A percentile compares a stretch with the other conserved stretches of the same genome.
These are phyloP conservation scores for Pungitius pungitius DNA, from an alignment of 2,113 vertebrate genomes.

Conservation along the genomic window DNA sequence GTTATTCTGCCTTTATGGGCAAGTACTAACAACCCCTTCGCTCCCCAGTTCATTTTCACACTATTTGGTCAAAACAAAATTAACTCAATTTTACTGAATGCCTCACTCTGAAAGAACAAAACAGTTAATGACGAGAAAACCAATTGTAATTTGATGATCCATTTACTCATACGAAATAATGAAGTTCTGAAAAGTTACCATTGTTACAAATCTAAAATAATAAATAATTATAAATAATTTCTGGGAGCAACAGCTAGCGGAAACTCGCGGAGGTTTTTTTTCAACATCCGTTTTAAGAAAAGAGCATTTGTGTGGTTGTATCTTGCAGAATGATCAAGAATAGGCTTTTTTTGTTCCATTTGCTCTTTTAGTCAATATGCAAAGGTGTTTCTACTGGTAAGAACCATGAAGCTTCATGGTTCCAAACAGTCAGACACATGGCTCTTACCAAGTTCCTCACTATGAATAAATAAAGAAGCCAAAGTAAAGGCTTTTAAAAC, in stretches of 20 bases:
- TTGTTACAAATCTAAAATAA: too few species aligned
- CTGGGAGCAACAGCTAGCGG: too few species aligned
- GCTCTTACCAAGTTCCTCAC: conserved; percentile 6
- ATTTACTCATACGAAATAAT: background rate
- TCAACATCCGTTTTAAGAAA: background rate
- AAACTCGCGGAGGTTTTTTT: too few species aligned
- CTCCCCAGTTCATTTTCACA: background rate
- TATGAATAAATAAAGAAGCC: background rate
- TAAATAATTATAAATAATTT: too few species aligned
- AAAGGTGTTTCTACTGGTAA: conserved; percentile 38
- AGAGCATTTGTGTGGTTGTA: conserved; percentile 36
- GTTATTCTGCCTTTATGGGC: too few species aligned
- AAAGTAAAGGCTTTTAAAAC: conserved; percentile 12
- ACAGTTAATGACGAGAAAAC: too few species aligned
- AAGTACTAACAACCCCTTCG: background rate
- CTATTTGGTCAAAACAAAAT: too few species aligned
- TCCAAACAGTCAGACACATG: conserved; percentile 30
- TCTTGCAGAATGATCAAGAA: conserved; percentile 43
- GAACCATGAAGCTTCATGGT: conserved; percentile 8
- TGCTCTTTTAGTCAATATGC: conserved; percentile 10
- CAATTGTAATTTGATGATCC: background rate
- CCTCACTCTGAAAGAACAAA: too few species aligned
- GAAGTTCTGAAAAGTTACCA: background rate
- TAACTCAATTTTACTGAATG: too few species aligned
- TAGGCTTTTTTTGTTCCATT: conserved; percentile 36